phyloP scores from a whole-genome alignment of 2,797 vertebrate species.

The Helicolenus hilgendorfi region DNA sequence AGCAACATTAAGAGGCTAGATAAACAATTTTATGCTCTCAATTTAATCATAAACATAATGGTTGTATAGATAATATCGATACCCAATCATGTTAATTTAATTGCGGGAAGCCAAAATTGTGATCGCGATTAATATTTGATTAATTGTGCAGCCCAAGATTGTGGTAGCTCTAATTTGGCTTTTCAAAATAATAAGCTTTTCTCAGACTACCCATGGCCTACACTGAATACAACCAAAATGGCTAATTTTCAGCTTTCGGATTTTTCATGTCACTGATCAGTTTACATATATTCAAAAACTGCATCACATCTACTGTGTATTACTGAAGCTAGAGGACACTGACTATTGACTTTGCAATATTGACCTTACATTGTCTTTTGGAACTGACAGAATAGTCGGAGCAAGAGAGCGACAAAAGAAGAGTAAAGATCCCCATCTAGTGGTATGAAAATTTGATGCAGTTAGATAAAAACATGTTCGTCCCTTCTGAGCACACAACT shows the following conservation, averaged over 20 bases:
- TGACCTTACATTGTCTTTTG: neutral
- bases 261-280: neutral
- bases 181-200: neutral
- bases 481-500: neutral
- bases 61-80: too few species aligned
- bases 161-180: neutral
- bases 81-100: too few species aligned
- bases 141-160: neutral
- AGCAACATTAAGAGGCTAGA: too few species aligned
- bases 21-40: too few species aligned
- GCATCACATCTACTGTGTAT: neutral
- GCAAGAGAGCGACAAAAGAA: neutral
- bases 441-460: conserved; percentile 52
- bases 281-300: neutral
- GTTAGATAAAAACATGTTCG: neutral
- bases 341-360: neutral
- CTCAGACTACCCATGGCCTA: neutral
- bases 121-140: too few species aligned
- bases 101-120: too few species aligned
- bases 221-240: neutral
- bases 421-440: conserved; percentile 70
- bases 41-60: too few species aligned
- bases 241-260: neutral
- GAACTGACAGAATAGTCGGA: neutral
- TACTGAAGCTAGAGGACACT: neutral